A percentile compares a stretch with the other conserved stretches of the same genome.
phyloP scores from a whole-genome alignment of 2,113 vertebrate genomes.

The Pterocles orientalis region DNA sequence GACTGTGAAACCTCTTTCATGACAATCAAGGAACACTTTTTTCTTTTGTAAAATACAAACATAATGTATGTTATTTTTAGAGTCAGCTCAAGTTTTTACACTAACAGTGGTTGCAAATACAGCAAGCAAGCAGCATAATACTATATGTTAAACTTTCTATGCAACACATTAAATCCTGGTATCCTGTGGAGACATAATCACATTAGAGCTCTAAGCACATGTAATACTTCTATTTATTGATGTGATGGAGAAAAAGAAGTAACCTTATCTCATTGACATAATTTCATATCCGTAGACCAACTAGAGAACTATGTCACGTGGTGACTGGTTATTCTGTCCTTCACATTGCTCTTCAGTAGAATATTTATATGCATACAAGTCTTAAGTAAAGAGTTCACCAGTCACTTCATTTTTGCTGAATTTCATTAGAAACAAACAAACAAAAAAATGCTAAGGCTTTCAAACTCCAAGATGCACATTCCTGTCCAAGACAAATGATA shows the following conservation, averaged over 20 bases:
- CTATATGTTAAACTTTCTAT: not conserved
- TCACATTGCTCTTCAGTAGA: not conserved
- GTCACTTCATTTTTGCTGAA: not conserved
- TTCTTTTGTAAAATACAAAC: not conserved
- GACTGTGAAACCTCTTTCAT: not conserved
- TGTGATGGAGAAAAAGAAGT: not conserved
- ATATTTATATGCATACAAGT: not conserved
- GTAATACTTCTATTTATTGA: conserved; percentile 3
- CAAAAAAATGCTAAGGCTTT: not conserved
- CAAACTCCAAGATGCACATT: not conserved
- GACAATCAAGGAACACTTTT: not conserved
- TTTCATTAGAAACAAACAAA: not conserved
- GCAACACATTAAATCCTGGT: not conserved
- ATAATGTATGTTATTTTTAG: not conserved
- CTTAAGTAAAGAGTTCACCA: not conserved
- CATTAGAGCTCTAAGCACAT: conserved; percentile 21
- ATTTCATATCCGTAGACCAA: not conserved
- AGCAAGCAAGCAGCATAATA: not conserved
- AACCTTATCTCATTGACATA: not conserved
- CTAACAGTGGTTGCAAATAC: not conserved
- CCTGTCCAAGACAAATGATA: not conserved
- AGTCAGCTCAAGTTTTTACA: not conserved
- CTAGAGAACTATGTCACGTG: not conserved
- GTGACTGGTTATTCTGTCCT: not conserved
- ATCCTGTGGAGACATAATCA: conserved; percentile 29